Base-by-base conservation (phyloP, 1,140 invertebrate species). In the Drosophila leontia region DNA sequence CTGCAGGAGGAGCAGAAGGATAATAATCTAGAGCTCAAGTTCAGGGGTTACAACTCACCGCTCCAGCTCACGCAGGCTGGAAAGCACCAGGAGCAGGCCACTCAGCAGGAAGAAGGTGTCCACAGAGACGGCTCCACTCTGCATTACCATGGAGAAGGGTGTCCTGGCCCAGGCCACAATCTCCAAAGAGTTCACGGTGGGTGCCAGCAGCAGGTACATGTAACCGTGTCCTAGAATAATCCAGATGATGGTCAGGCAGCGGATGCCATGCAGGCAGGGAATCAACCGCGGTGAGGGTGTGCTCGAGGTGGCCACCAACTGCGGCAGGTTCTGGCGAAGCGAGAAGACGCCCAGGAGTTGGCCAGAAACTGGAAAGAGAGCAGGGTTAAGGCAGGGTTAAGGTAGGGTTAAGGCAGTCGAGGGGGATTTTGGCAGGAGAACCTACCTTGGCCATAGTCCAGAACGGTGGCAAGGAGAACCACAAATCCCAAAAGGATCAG, bases 41-140 rank as follows among this genome's bases (percentile, higher is more conserved):
- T 0, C 8, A 12, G 12, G 7, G 26, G 5, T 15, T 9, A 58
- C 3, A 3, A 63, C 75, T 69, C 53, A 91, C 88, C 80, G 80
- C 1, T 96, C 95, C 57, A 96, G 91, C 84, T 96, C 95, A 15
- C 95, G 93, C n/a, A 96, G 92, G 0, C 96, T 83, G 42, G 95
- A 93, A 76, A 95, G 94, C 67, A 94, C 94, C 80, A 96, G 94
- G 23, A 96, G 93, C 81, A 96, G 95, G 12, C 95, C 95, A 79
- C 95, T 95, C 13, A 96, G 91, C 60, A 96, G 93, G 26, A 96
- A 93, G 91, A 96, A 96, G 13, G 95, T 95, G 80, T 96, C 96
- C 8, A 96, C 96, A 8, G 96, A 90, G 3, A 95, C 91, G 1
- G 95, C 93, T 6, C 95, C 95, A 82, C 94, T 94, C 19, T 95